Evolutionary conservation across 1,140 invertebrate species (phyloP).

Genomic region (Caligus rogercresseyi): DNA sequence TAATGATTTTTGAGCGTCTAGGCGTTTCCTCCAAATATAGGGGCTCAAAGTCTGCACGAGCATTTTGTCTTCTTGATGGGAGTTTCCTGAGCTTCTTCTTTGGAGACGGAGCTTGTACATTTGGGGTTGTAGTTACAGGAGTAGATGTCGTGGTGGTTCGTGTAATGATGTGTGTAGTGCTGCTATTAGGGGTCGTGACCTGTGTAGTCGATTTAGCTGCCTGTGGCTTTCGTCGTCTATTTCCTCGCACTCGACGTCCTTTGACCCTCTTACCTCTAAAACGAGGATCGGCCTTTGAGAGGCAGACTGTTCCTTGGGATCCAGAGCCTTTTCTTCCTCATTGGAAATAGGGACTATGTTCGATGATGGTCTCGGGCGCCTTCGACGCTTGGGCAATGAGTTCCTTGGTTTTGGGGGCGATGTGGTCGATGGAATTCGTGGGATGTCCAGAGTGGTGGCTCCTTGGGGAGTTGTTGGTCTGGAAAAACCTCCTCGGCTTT

Average conservation of each 20-base stretch:
- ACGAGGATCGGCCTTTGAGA: background rate
- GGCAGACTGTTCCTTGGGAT: background rate
- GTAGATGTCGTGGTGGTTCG: no score
- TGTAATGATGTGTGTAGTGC: no score
- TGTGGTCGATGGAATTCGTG: background rate
- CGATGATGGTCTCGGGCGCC: background rate
- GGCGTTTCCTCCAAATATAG: background rate
- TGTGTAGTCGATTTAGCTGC: no score
- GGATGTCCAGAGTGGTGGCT: background rate
- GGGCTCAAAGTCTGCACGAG: background rate
- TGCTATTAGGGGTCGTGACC: background rate
- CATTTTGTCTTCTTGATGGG: background rate
- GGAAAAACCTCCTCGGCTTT: no score
- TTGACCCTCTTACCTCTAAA: background rate
- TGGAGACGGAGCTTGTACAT: background rate
- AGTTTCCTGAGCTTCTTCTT: background rate
- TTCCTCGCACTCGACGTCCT: background rate
- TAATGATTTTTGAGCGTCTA: background rate
- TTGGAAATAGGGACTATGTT: background rate
- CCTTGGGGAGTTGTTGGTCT: background rate
- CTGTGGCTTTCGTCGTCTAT: no score
- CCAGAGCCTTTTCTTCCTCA: background rate
- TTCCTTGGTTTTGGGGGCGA: background rate
- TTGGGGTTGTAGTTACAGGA: background rate
- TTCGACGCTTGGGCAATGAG: background rate